A percentile compares a stretch with the other conserved stretches of the same genome.
These are phyloP conservation scores for Bombus terrestris DNA, from an alignment of 1,140 invertebrate genomes.

Conservation along the genomic window DNA sequence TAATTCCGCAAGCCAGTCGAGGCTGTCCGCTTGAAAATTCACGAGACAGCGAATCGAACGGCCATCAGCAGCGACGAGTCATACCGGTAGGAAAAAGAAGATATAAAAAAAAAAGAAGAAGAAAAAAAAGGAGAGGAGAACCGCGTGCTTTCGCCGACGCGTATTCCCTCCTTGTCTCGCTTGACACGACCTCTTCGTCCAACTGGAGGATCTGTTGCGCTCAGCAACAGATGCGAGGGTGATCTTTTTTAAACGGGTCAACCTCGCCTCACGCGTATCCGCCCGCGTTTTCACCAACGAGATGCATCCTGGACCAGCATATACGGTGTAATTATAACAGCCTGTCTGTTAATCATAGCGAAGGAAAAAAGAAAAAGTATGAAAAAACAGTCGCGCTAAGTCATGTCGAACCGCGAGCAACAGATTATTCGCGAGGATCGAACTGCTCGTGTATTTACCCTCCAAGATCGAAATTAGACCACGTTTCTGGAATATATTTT, in stretches of 20 bases:
- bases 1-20: too few species aligned
- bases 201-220: slow-evolving; percentile 25
- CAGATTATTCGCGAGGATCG: background rate
- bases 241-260: slow-evolving; percentile 67
- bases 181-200: background rate
- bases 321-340: slow-evolving; percentile 31
- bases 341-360: background rate
- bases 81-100: slow-evolving; percentile 1
- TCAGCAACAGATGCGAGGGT: slow-evolving; percentile 54
- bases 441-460: background rate
- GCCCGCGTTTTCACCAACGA: slow-evolving; percentile 24
- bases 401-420: background rate
- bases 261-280: slow-evolving; percentile 25
- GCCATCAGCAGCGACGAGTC: slow-evolving; percentile 4
- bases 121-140: slow-evolving; percentile 35
- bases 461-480: too few species aligned
- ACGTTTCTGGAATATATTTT: too few species aligned
- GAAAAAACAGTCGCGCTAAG: background rate
- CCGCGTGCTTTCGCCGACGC: slow-evolving; percentile 20
- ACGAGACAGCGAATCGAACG: background rate
- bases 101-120: background rate
- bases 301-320: slow-evolving; percentile 26
- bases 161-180: slow-evolving; percentile 27
- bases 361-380: too few species aligned
- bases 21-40: background rate